Percentiles rank a stretch among this genome's conserved stretches.
phyloP scores from a whole-genome alignment of 2,797 vertebrate genomes.

The Hypotaenidia philippensis region DNA sequence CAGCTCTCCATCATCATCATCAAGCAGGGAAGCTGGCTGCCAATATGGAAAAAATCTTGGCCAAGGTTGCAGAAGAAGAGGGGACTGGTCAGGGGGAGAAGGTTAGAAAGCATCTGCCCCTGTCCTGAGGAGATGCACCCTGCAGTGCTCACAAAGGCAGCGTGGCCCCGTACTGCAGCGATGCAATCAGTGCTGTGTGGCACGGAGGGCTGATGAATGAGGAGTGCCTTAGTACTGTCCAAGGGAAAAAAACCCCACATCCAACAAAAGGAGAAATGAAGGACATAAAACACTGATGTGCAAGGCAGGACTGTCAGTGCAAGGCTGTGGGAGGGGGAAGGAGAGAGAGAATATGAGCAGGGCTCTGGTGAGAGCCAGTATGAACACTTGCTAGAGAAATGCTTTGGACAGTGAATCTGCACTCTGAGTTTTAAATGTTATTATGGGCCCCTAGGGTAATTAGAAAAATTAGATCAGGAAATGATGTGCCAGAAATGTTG shows the following conservation, averaged over 20 bases:
- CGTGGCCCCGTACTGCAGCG: neutral
- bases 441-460: slow-evolving; percentile 26
- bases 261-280: neutral
- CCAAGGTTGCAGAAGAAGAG: neutral
- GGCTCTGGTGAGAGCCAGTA: neutral
- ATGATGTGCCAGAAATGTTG: slow-evolving; percentile 3
- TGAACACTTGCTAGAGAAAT: neutral
- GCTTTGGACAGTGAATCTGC: neutral
- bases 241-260: neutral
- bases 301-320: neutral
- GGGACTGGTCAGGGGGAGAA: rapidly evolving
- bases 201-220: rapidly evolving
- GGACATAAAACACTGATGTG: neutral
- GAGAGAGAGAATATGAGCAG: neutral
- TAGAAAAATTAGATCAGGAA: slow-evolving; percentile 56
- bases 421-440: slow-evolving; percentile 16
- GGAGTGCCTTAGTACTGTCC: neutral
- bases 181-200: rapidly evolving
- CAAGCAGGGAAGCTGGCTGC: neutral
- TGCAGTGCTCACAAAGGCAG: neutral
- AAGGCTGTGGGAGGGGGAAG: neutral
- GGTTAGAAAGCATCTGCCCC: neutral
- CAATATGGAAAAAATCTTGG: neutral
- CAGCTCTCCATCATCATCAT: neutral
- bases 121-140: neutral